Conservation (phyloP, 2,888 invertebrate species). For the Drosophila colorata region DNA sequence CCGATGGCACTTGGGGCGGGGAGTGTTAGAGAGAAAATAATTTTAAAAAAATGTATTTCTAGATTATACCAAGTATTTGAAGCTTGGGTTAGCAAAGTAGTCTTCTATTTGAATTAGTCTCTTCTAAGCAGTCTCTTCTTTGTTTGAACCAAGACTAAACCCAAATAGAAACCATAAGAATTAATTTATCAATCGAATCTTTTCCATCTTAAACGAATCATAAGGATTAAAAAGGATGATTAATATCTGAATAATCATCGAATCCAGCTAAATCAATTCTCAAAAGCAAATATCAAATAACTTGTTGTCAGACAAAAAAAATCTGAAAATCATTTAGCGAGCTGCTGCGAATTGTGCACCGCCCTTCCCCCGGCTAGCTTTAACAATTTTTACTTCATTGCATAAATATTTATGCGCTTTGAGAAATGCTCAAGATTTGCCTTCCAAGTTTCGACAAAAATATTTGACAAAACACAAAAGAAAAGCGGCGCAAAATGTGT, state of each 20-base stretch:
- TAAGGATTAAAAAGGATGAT: too few relatives aligned
- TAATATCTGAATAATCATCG: too few relatives aligned
- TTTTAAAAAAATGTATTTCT: too few relatives aligned
- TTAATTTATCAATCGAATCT: too few relatives aligned
- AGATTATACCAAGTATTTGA: too few relatives aligned
- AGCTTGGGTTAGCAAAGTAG: not conserved
- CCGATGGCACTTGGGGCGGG: not conserved
- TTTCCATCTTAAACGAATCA: too few relatives aligned
- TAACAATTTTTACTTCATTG: slow-evolving; percentile 70
- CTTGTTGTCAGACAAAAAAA: slow-evolving; percentile 23
- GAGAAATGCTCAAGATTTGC: slow-evolving; percentile 60
- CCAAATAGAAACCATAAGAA: too few relatives aligned
- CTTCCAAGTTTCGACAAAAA: slow-evolving; percentile 52
- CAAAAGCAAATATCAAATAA: not conserved
- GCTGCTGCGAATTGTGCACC: not conserved
- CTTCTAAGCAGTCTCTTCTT: too few relatives aligned
- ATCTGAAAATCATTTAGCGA: slow-evolving; percentile 14
- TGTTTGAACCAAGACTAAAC: too few relatives aligned
- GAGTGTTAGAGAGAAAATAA: not conserved
- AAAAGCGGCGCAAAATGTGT: slow-evolving; percentile 63
- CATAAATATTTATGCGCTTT: slow-evolving; percentile 78
- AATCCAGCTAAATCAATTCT: too few relatives aligned
- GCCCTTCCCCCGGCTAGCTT: slow-evolving; percentile 18
- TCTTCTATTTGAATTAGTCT: too few relatives aligned
- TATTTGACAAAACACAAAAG: slow-evolving; percentile 71